Evolutionary conservation across 2,888 invertebrate species (phyloP).

Genomic region (Mesoligia furuncula): DNA sequence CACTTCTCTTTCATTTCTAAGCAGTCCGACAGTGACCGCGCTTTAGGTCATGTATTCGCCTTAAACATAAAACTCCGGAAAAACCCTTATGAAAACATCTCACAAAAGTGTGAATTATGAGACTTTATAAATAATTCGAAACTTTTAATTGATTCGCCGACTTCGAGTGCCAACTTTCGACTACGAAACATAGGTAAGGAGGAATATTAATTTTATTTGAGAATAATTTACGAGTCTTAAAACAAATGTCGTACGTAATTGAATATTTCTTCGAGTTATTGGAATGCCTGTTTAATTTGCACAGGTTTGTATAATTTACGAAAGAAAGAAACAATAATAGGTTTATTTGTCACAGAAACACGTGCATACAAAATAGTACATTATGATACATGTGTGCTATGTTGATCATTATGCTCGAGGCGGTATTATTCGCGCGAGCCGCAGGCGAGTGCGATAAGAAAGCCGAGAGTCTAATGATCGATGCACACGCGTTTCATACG

Average conservation of each 20-base stretch:
- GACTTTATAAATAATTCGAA: constrained; percentile 59
- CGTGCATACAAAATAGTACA: no score
- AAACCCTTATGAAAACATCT: constrained; percentile 16
- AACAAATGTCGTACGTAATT: constrained; percentile 52
- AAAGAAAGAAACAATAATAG: no score
- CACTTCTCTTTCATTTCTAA: no score
- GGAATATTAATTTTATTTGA: constrained; percentile 66
- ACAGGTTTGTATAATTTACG: constrained; percentile 13
- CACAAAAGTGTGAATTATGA: constrained; percentile 41
- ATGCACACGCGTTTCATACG: no score
- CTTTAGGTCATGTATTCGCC: no score
- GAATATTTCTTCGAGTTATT: constrained; percentile 43
- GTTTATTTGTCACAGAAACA: no score
- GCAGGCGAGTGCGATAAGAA: no score
- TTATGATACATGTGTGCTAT: no score
- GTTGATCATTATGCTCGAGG: no score
- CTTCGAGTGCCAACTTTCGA: constrained; percentile 54
- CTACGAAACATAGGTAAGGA: constrained; percentile 57
- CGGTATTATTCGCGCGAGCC: no score
- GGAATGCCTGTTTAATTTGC: constrained; percentile 22
- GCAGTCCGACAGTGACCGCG: no score
- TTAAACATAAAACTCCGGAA: not conserved
- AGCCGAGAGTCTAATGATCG: no score
- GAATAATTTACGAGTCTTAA: constrained; percentile 61
- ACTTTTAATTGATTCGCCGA: constrained; percentile 70